Percentiles rank a stretch among this genome's conserved stretches.
Evolutionary conservation across 2,888 invertebrate genomes (phyloP).

Genomic region (Amphimallon solstitiale): DNA sequence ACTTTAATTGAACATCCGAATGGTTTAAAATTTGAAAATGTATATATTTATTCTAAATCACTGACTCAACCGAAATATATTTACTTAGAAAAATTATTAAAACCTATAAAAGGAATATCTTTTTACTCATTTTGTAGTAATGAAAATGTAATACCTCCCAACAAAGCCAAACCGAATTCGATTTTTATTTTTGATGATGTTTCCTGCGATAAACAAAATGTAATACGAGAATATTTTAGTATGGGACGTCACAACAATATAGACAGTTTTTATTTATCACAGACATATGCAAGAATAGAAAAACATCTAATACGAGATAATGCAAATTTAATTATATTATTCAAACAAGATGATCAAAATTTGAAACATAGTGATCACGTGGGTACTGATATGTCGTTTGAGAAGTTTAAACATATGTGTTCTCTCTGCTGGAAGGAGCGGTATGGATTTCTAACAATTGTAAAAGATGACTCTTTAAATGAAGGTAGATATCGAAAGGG

Average conservation of each 20-base stretch:
- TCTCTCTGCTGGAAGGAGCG: constrained; percentile 50
- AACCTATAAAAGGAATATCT: constrained; percentile 21
- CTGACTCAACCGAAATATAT: constrained; percentile 52
- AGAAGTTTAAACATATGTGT: constrained; percentile 51
- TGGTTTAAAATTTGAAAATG: constrained; percentile 56
- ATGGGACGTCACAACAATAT: constrained; percentile 49
- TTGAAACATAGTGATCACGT: constrained; percentile 47
- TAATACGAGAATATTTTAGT: constrained; percentile 43
- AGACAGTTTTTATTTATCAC: constrained; percentile 53
- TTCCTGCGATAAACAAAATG: constrained; percentile 50
- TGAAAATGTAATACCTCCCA: constrained; percentile 35
- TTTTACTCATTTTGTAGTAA: constrained; percentile 33
- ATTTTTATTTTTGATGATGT: constrained; percentile 57
- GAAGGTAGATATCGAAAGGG: constrained; percentile 36
- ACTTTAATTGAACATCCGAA: constrained; percentile 53
- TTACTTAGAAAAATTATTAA: constrained; percentile 41
- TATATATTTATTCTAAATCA: constrained; percentile 55
- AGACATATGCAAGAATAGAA: constrained; percentile 53
- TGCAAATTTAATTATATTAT: constrained; percentile 52
- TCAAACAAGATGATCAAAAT: constrained; percentile 52
- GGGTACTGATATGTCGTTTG: too few species aligned
- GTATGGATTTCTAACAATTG: constrained; percentile 51
- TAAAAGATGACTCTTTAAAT: constrained; percentile 49
- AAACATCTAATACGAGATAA: constrained; percentile 56
- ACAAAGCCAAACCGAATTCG: constrained; percentile 48